phyloP scores from a whole-genome alignment of 2,888 invertebrate species.

The Idaea aversata region DNA sequence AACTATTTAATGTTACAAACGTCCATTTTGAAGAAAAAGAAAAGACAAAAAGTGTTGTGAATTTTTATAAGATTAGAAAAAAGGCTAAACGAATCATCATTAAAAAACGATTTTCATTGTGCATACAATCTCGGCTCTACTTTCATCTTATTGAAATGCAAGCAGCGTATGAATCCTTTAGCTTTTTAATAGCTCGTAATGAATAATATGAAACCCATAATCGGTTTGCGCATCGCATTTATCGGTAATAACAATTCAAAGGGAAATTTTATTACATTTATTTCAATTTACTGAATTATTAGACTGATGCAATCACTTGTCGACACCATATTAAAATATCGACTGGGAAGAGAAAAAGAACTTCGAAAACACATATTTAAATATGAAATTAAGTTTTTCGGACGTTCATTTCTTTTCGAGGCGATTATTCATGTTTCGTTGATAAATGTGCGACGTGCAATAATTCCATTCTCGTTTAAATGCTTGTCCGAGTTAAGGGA shows the following conservation, averaged over 20 bases:
- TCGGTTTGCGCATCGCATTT: not conserved
- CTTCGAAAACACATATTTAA: slow-evolving; percentile 69
- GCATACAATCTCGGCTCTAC: not conserved
- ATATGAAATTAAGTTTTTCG: slow-evolving; percentile 75
- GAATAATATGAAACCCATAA: not conserved
- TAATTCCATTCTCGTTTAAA: slow-evolving; percentile 74
- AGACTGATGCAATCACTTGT: slow-evolving; percentile 23
- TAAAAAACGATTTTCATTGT: not conserved
- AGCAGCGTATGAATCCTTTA: slow-evolving; percentile 15
- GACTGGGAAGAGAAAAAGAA: slow-evolving; percentile 34
- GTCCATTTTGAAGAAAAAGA: slow-evolving; percentile 24
- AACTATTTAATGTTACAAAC: slow-evolving; percentile 7
- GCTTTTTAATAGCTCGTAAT: slow-evolving; percentile 10
- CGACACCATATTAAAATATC: slow-evolving; percentile 23
- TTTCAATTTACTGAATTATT: slow-evolving; percentile 17
- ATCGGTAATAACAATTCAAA: slow-evolving; percentile 1
- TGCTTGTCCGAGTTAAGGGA: slow-evolving; percentile 56
- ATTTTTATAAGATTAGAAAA: slow-evolving; percentile 13
- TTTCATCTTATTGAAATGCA: slow-evolving; percentile 4
- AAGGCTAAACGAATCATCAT: slow-evolving; percentile 30
- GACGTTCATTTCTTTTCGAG: slow-evolving; percentile 66
- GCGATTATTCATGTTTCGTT: slow-evolving; percentile 70
- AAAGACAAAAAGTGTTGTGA: slow-evolving; percentile 21
- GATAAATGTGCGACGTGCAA: slow-evolving; percentile 74
- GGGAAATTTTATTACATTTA: not conserved